Percentiles rank a stretch among this genome's conserved stretches.
Evolutionary conservation across 2,888 invertebrate genomes (phyloP).

Genomic region (Acrobeloides nanus): DNA sequence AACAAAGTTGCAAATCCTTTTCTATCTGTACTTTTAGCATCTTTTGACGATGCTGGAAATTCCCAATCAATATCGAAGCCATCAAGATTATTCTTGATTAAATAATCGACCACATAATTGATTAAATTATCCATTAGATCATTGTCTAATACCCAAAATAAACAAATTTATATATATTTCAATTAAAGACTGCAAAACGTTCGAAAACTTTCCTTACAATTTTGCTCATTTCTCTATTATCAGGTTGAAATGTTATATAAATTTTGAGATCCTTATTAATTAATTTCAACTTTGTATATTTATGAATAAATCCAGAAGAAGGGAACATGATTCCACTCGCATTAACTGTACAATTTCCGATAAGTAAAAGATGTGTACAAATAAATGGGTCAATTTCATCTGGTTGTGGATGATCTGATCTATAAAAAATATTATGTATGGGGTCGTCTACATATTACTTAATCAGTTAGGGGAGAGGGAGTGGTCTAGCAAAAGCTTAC

Average conservation of each 20-base stretch:
- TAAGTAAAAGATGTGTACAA: constrained; percentile 28
- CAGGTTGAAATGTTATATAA: constrained; percentile 16
- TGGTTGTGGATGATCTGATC: constrained; percentile 9
- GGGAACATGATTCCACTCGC: constrained; percentile 13
- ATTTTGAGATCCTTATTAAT: constrained; percentile 13
- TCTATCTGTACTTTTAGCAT: constrained; percentile 2
- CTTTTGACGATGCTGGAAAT: constrained; percentile 38
- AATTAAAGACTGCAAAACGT: too few relatives aligned
- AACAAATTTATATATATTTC: too few relatives aligned
- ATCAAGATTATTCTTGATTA: constrained; percentile 20
- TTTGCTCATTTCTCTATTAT: constrained; percentile 11
- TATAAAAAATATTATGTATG: too few relatives aligned
- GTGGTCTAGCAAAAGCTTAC: too few relatives aligned
- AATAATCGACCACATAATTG: constrained; percentile 3
- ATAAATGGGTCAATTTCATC: constrained; percentile 17
- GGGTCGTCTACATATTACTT: too few relatives aligned
- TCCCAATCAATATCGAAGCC: constrained; percentile 49
- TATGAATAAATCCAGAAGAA: not conserved
- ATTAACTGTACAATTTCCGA: constrained; percentile 14
- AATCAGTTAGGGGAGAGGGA: too few relatives aligned
- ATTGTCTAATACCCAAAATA: constrained; percentile 9
- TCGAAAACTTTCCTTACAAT: constrained; percentile 1
- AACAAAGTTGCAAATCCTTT: constrained; percentile 6
- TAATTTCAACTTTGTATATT: constrained; percentile 15
- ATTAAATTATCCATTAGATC: not conserved